Conservation (phyloP, 2,888 invertebrate genomes). For the Drosophila longiperda region DNA sequence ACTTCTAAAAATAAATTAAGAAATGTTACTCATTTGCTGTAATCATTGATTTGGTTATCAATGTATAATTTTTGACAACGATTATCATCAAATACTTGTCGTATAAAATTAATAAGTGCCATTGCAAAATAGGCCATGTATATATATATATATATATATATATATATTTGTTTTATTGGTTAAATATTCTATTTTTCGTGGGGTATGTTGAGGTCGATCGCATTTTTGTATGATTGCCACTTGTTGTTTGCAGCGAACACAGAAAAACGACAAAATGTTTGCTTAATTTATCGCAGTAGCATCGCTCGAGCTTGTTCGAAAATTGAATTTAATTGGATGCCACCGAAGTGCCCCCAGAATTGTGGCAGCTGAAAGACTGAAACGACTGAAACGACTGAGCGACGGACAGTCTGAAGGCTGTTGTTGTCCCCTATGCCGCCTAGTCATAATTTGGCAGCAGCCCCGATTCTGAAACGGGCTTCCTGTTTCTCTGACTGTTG, state of each 20-base stretch:
- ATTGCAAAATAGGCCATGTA: too few relatives aligned
- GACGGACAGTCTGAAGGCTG: neutral
- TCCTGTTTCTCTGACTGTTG: conserved; percentile 44
- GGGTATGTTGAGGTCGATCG: conserved; percentile 33
- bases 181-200: neutral
- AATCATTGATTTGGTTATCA: neutral
- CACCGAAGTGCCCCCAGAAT: conserved; percentile 57
- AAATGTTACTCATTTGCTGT: neutral
- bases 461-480: conserved; percentile 54
- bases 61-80: neutral
- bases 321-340: conserved; percentile 82
- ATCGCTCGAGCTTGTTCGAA: conserved; percentile 69
- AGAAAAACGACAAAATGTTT: conserved; percentile 65
- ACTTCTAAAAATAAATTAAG: neutral
- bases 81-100: neutral
- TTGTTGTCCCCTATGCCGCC: conserved; percentile 57
- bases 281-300: conserved; percentile 81
- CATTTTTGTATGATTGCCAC: neutral
- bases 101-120: neutral
- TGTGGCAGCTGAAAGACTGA: conserved; percentile 14
- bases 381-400: neutral
- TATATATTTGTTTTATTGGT: neutral
- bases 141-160: neutral
- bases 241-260: conserved; percentile 24
- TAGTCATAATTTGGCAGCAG: conserved; percentile 71